Evolutionary conservation across 2,797 vertebrate species (phyloP).

Genomic region (Anabacerthia variegaticeps): DNA sequence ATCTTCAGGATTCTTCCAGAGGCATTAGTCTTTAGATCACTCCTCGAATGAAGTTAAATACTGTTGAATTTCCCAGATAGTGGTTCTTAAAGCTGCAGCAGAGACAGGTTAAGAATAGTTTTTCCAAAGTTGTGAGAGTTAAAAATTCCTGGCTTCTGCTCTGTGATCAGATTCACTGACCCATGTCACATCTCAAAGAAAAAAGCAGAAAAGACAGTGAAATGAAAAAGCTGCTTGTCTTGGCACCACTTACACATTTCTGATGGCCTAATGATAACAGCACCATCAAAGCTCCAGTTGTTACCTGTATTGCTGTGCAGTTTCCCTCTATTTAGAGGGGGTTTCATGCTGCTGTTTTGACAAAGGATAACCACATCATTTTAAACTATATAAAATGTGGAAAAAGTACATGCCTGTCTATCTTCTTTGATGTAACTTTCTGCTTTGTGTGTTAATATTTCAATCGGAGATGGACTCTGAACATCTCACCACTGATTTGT

Average conservation of each 20-base stretch:
- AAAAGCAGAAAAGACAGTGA: conserved; percentile 8
- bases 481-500: neutral
- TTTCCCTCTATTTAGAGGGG: neutral
- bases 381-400: neutral
- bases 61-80: neutral
- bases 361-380: neutral
- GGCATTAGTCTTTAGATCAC: neutral
- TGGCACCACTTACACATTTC: neutral
- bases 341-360: neutral
- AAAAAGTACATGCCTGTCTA: neutral
- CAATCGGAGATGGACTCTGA: neutral
- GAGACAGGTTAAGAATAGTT: neutral
- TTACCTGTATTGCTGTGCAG: neutral
- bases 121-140: neutral
- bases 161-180: neutral
- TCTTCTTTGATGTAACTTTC: neutral
- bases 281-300: neutral
- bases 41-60: neutral
- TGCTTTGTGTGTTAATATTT: neutral
- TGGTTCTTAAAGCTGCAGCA: neutral
- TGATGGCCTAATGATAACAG: neutral
- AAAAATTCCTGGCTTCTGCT: conserved; percentile 27
- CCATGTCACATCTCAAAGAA: conserved; percentile 10
- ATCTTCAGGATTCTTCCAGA: neutral
- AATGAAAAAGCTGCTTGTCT: conserved; percentile 5